Evolutionary conservation across 2,113 vertebrate species (phyloP).

Genomic region (Pseudopodoces humilis): DNA sequence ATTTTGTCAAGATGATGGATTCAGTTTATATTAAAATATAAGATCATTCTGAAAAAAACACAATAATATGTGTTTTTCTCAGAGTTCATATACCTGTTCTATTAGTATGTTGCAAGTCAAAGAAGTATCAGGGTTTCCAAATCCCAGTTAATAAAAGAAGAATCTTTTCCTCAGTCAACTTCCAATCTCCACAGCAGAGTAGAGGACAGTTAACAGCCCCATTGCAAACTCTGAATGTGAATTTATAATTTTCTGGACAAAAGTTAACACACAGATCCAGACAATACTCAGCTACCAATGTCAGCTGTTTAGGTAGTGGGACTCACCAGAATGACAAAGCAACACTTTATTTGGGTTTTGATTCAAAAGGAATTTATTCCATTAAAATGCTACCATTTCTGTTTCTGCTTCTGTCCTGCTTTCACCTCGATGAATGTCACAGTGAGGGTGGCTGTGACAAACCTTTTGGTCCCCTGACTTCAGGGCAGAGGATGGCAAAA

Average conservation of each 20-base stretch:
- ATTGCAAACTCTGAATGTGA: background rate
- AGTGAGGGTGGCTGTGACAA: no score
- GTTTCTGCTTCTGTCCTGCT: background rate
- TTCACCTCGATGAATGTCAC: background rate
- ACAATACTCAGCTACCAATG: background rate
- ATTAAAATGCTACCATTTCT: background rate
- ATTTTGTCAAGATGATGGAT: background rate
- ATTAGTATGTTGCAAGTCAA: background rate
- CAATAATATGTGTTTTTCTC: background rate
- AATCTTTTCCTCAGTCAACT: background rate
- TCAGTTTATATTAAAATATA: background rate
- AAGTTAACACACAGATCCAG: background rate
- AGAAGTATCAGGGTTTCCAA: background rate
- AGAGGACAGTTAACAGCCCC: background rate
- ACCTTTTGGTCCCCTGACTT: no score
- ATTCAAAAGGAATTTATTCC: background rate
- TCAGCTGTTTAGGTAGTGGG: background rate
- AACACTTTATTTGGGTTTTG: background rate
- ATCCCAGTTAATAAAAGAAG: background rate
- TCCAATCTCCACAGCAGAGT: fast-evolving
- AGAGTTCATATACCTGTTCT: background rate
- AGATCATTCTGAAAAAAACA: background rate
- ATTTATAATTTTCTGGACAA: background rate
- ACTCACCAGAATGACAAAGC: background rate
- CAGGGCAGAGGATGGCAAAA: no score